phyloP scores from a whole-genome alignment of 2,888 invertebrate species.

The Caenorhabditis sp. region DNA sequence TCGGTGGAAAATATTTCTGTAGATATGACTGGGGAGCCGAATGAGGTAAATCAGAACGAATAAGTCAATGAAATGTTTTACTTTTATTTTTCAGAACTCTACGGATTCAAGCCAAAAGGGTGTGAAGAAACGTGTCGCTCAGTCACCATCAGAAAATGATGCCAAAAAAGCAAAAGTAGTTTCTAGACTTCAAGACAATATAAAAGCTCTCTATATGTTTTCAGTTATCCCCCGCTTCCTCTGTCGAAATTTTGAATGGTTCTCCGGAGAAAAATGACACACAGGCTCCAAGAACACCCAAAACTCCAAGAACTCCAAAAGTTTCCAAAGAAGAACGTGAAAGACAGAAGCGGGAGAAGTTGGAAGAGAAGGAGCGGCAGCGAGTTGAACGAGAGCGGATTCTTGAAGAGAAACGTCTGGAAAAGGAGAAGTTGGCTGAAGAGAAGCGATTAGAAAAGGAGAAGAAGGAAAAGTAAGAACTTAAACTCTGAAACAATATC shows the following conservation, averaged over 20 bases:
- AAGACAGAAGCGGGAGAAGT: conserved; percentile 41
- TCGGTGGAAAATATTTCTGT: conserved; percentile 8
- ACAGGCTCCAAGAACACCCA: conserved; percentile 44
- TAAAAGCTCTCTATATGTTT: too few relatives aligned
- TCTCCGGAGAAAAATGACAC: conserved; percentile 28
- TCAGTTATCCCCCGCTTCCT: conserved; percentile 30
- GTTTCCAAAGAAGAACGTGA: conserved; percentile 62
- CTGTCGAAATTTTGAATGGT: conserved; percentile 1
- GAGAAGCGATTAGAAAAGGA: conserved; percentile 74
- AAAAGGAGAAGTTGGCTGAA: conserved; percentile 69
- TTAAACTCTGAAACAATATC: neutral
- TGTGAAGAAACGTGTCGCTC: conserved; percentile 51
- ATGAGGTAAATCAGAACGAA: conserved; percentile 30
- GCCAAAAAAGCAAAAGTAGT: conserved; percentile 53
- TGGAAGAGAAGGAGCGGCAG: conserved; percentile 60
- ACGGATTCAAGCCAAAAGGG: conserved; percentile 43
- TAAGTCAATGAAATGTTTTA: too few relatives aligned
- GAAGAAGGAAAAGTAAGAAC: conserved; percentile 58
- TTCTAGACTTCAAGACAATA: neutral
- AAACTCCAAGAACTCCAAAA: conserved; percentile 62
- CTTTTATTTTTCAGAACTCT: conserved; percentile 17
- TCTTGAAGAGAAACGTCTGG: conserved; percentile 63
- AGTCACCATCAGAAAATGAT: conserved; percentile 36
- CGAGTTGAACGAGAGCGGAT: conserved; percentile 47
- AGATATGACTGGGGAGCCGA: conserved; percentile 17